Evolutionary conservation across 2,797 vertebrate genomes (phyloP), one percentile per base, ranked within the genome.

Genomic region (Thamnophis elegans): DNA sequence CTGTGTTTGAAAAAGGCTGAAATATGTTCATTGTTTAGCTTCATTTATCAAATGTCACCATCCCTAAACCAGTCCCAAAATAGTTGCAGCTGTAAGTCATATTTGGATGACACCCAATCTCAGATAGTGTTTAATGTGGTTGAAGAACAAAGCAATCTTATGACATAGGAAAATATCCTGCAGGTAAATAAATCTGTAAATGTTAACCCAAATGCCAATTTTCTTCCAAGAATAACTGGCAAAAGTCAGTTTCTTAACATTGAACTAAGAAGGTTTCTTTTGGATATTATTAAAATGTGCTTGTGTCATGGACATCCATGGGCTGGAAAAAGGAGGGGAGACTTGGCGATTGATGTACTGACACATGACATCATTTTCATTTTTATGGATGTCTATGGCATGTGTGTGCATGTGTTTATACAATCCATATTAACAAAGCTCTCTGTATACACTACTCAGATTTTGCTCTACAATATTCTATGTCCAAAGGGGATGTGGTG

Each of bases 11-110:
- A 94, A 91, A 94, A 96, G 93, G 65, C 94, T 94, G 95, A 92
- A 93, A 68, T n/a, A 78, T 95, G 97, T 96, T 96, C 95, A 94
- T 93, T 60, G 0, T 96, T 96, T 62, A 95, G 95, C 95, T 96
- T 92, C 91, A 95, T 97, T 95, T 96, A 96, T 97, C 95, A 96
- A 93, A 96, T 88, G 42, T 87, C 91, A 93, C 89, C 62, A 62
- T 91, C 93, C 54, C 90, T 93, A 92, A 92, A 58, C 92, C 93
- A 96, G 90, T 85, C 89, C 94, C 91, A 94, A 92, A 97, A 86
- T 13, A 90, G 93, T 96, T 96, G 95, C 95, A 97, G 93, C 94
- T 97, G 94, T 85, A 93, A 96, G 92, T 18, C 89, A 92, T 65
- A 22, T 89, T 91, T 91, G 0, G 10, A 47, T 90, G 56, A 89